Evolutionary conservation across 2,888 invertebrate genomes (phyloP).

Genomic region (Heteropelma amictum): DNA sequence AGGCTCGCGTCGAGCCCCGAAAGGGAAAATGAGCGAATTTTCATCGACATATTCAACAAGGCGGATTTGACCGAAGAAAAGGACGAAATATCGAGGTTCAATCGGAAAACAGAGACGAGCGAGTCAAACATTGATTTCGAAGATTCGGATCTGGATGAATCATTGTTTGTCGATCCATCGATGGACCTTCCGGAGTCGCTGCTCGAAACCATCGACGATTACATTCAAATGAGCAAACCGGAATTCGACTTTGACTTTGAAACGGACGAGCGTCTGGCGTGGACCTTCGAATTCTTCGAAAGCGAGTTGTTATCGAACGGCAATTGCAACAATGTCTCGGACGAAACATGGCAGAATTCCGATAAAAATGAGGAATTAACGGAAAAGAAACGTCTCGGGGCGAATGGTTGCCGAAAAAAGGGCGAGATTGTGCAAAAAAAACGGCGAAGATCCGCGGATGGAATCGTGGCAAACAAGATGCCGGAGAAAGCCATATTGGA

Average conservation of each 20-base stretch:
- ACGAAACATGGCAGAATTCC: background rate
- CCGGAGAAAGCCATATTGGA: background rate
- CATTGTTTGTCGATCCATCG: slow-evolving; percentile 41
- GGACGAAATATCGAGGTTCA: background rate
- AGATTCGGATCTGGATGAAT: slow-evolving; percentile 41
- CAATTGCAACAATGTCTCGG: background rate
- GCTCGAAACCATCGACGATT: slow-evolving; percentile 1
- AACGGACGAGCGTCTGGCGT: background rate
- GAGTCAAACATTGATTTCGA: slow-evolving; percentile 5
- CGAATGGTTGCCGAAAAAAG: background rate
- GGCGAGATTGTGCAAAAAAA: background rate
- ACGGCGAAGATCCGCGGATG: background rate
- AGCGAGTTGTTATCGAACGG: background rate
- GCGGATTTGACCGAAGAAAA: background rate
- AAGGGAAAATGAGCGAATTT: background rate
- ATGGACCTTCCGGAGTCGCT: slow-evolving; percentile 41
- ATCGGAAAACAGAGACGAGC: background rate
- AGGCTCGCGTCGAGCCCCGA: background rate
- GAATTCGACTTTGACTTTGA: slow-evolving; percentile 29
- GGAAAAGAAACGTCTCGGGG: background rate
- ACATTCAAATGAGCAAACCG: background rate
- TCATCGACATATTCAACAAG: background rate
- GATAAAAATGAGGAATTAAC: background rate
- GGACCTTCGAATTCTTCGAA: background rate
- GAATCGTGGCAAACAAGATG: background rate